Conservation (phyloP, 37 sponge, comb jelly and placozoan genomes). For the Beroe forskalii region DNA sequence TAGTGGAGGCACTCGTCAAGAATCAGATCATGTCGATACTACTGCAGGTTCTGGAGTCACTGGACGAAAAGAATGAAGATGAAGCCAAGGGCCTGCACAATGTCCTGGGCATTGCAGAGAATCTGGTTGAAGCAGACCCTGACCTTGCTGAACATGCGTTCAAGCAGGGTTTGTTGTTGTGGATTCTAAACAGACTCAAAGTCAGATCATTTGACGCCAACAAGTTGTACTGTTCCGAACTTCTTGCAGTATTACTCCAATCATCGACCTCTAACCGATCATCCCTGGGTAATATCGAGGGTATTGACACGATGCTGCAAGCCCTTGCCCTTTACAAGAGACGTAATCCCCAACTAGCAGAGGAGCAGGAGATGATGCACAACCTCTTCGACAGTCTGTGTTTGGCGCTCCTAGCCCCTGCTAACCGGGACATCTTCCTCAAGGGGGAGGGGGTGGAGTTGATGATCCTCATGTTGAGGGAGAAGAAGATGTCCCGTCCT, state of each 20-base stretch:
- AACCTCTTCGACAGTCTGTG: slow-evolving; percentile 98
- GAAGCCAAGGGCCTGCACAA: slow-evolving; percentile 95
- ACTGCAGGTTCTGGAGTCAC: slow-evolving; percentile 78
- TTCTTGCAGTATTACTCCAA: slow-evolving; percentile 92
- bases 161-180: slow-evolving; percentile 84
- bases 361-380: slow-evolving; percentile 95
- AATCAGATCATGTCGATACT: slow-evolving; percentile 79
- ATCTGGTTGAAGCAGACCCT: slow-evolving; percentile 83
- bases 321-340: slow-evolving; percentile 93
- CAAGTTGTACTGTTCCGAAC: slow-evolving; percentile 91
- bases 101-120: slow-evolving; percentile 85
- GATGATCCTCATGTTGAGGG: slow-evolving; percentile 94
- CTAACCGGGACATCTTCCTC: slow-evolving; percentile 87
- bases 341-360: slow-evolving; percentile 76
- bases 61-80: slow-evolving; percentile 89
- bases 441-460: slow-evolving; percentile 96
- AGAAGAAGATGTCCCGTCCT: slow-evolving; percentile 78
- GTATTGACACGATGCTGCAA: slow-evolving; percentile 91
- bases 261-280: slow-evolving; percentile 66
- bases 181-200: slow-evolving; percentile 86
- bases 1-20: slow-evolving; percentile 78
- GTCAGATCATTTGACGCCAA: slow-evolving; percentile 86
- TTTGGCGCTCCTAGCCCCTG: slow-evolving; percentile 76
- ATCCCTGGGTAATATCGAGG: slow-evolving; percentile 83
- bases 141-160: slow-evolving; percentile 74